Evolutionary conservation across 30 jellyfish, hydroid and myxozoan species (phyloP).

Genomic region (Aurelia sp.): DNA sequence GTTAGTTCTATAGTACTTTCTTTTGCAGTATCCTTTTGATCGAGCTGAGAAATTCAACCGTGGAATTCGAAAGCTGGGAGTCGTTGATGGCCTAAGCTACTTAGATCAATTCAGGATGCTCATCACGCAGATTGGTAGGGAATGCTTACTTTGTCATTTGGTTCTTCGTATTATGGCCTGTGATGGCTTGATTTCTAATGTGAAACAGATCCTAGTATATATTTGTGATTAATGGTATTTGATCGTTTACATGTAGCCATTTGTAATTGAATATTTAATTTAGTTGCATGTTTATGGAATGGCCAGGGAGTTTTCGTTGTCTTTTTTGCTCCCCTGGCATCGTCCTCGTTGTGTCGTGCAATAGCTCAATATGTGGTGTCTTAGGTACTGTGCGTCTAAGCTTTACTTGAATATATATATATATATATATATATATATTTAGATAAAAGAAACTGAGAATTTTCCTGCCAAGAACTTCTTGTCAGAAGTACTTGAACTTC

Average conservation of each 20-base stretch:
- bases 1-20: neutral
- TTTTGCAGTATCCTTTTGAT: slow-evolving; percentile 95
- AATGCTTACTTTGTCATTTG: neutral
- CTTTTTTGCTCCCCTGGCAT: no score
- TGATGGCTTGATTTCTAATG: neutral
- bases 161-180: neutral
- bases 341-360: no score
- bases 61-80: slow-evolving; percentile 96
- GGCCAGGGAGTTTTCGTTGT: neutral
- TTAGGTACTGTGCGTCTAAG: no score
- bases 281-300: neutral
- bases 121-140: slow-evolving; percentile 89
- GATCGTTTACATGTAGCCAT: neutral
- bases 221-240: neutral
- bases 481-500: no score
- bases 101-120: slow-evolving; percentile 92
- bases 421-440: no score
- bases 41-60: slow-evolving; percentile 97
- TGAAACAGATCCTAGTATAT: neutral
- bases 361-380: no score
- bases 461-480: no score
- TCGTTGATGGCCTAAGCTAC: slow-evolving; percentile 91
- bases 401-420: no score
- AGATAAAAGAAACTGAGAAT: no score
- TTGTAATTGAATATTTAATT: neutral